phyloP scores from a whole-genome alignment of 2,888 invertebrate genomes.

The Amphipyra berbera region DNA sequence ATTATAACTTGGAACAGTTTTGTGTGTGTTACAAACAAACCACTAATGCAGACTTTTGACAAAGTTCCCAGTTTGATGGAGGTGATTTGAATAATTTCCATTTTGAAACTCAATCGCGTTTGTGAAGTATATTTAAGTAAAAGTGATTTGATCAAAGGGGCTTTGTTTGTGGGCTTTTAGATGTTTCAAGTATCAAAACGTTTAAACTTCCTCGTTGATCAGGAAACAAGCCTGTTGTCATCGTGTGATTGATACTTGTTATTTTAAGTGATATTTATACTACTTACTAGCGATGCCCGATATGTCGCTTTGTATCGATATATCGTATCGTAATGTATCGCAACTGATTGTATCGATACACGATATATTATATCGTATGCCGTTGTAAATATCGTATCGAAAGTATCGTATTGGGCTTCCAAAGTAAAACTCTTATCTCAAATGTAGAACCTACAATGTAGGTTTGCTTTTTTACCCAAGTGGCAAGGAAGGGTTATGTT shows the following conservation, averaged over 20 bases:
- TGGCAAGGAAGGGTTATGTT: too few species aligned
- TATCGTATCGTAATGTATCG: too few species aligned
- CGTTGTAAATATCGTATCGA: too few species aligned
- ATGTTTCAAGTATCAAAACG: constrained; percentile 14
- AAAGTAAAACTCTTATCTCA: too few species aligned
- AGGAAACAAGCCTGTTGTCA: constrained; percentile 6
- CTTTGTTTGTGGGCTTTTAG: constrained; percentile 18
- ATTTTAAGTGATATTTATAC: not conserved
- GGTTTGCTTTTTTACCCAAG: too few species aligned
- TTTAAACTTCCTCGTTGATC: constrained; percentile 14
- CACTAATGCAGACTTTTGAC: constrained; percentile 23
- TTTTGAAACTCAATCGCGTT: constrained; percentile 35
- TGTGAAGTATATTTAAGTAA: constrained; percentile 42
- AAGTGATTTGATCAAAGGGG: constrained; percentile 52
- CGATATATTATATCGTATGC: too few species aligned
- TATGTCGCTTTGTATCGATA: too few species aligned
- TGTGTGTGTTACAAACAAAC: constrained; percentile 30
- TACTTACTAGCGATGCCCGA: too few species aligned
- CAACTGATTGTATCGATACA: too few species aligned
- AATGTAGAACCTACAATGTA: too few species aligned
- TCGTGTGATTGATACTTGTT: not conserved
- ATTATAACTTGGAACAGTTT: constrained; percentile 32
- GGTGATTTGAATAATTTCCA: constrained; percentile 52
- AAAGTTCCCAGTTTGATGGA: constrained; percentile 39
- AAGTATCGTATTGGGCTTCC: too few species aligned